Percentiles rank a stretch among this genome's conserved stretches.
Evolutionary conservation across 2,888 invertebrate species (phyloP).

Genomic region (Trichogramma dendrolimi): DNA sequence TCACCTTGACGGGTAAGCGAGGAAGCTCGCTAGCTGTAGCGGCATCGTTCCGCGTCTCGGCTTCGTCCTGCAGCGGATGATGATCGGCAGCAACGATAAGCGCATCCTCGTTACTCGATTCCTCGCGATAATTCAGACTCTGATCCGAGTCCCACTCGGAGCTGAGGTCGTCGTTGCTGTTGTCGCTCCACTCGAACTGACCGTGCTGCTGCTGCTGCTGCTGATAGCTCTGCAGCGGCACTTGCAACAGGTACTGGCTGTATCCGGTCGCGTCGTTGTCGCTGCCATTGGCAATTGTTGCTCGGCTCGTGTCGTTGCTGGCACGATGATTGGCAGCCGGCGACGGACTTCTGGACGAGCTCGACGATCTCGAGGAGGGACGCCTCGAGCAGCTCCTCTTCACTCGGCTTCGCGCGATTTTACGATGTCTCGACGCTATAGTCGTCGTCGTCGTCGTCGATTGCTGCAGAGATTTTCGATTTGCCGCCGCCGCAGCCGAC

Average conservation of each 20-base stretch:
- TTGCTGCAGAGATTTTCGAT: background rate
- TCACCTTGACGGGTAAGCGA: no score
- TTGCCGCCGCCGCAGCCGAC: background rate
- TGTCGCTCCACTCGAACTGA: slow-evolving; percentile 73
- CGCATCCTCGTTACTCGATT: slow-evolving; percentile 6
- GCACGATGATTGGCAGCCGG: slow-evolving; percentile 33
- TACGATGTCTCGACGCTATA: slow-evolving; percentile 30
- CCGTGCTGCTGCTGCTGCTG: slow-evolving; percentile 51
- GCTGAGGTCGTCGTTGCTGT: slow-evolving; percentile 86
- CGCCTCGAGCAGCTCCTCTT: slow-evolving; percentile 31
- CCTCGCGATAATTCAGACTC: slow-evolving; percentile 26
- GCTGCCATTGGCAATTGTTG: slow-evolving; percentile 11
- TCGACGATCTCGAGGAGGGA: slow-evolving; percentile 34
- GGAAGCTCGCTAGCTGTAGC: no score
- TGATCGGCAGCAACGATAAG: no score
- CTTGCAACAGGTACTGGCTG: slow-evolving; percentile 76
- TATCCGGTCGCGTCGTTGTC: slow-evolving; percentile 55
- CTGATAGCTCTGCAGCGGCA: slow-evolving; percentile 53
- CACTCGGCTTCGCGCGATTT: slow-evolving; percentile 34
- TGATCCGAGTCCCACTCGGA: slow-evolving; percentile 86
- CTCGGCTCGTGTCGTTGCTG: slow-evolving; percentile 26
- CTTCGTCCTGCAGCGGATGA: no score
- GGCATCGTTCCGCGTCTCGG: no score
- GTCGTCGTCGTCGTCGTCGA: background rate
- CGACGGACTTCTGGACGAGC: slow-evolving; percentile 47